These are phyloP conservation scores for Caenorhabditis sinica DNA, from an alignment of 2,888 invertebrate species.

Conservation along the genomic window DNA sequence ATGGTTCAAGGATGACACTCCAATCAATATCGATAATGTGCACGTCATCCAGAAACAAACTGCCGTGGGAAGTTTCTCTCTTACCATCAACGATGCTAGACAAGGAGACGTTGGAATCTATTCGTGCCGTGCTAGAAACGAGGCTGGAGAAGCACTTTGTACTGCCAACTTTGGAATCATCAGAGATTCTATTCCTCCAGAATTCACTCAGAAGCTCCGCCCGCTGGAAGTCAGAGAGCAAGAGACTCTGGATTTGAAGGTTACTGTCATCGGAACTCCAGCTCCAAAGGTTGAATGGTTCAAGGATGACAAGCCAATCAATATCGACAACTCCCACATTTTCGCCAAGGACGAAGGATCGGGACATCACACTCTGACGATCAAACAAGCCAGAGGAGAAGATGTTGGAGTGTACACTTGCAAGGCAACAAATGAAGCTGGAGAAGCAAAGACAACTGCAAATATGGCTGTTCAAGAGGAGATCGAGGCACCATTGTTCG, in stretches of 20 bases:
- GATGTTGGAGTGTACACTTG: constrained; percentile 76
- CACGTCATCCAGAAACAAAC: constrained; percentile 71
- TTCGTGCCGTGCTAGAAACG: constrained; percentile 73
- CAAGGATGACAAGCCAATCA: constrained; percentile 87
- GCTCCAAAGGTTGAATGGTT: constrained; percentile 93
- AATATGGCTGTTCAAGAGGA: constrained; percentile 78
- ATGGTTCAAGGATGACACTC: constrained; percentile 91
- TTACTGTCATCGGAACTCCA: constrained; percentile 69
- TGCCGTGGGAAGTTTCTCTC: constrained; percentile 86
- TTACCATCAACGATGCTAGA: constrained; percentile 71
- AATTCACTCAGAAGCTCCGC: constrained; percentile 89
- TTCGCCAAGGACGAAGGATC: constrained; percentile 85
- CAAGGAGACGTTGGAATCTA: constrained; percentile 72
- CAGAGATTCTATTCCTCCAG: constrained; percentile 86
- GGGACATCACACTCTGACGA: constrained; percentile 85
- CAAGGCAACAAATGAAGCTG: constrained; percentile 74
- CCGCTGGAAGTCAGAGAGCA: constrained; percentile 90
- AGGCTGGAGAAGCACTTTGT: constrained; percentile 79
- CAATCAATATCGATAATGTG: constrained; percentile 85
- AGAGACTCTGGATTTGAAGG: constrained; percentile 64
- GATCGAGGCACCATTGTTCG: constrained; percentile 77
- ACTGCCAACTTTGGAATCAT: constrained; percentile 78
- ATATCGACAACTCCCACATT: constrained; percentile 85
- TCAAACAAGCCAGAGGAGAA: constrained; percentile 69
- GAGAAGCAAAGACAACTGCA: constrained; percentile 72